Evolutionary conservation across 2,113 vertebrate genomes (phyloP), one percentile per base, ranked within the genome.

Genomic region (Toxotes chatareus): DNA sequence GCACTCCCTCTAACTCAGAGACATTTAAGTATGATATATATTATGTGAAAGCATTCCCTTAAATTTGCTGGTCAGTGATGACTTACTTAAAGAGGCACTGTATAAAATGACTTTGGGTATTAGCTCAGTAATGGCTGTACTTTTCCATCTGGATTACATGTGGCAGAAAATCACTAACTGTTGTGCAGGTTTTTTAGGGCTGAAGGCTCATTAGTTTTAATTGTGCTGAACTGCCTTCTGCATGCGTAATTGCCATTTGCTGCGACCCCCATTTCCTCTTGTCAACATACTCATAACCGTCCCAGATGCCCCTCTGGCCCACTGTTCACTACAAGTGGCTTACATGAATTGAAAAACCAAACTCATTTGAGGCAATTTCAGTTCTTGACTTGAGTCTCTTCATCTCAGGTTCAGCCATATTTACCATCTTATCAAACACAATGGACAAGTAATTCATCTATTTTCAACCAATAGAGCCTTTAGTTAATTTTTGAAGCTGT

Each of bases 191-290:
- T 87, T 92, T 87, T 91, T 86, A 83, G 77, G 84, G 81, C 85
- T 86, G 87, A 89, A 88, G 92, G 85, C 92, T 94, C 93, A 91
- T 93, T 95, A 91, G 88, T 92, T 94, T 93, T 95, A 91, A 94
- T 92, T 85, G 85, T 88, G 81, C 86, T 61, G 62, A 91, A 91
- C 89, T 89, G 76, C 84, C 88, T 86, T 86, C 84, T 92, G 90
- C 85, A 85, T 85, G 86, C 84, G 42, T 92, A 91, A 93, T 92
- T 92, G 87, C 87, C 88, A 76, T 88, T 92, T 16, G 63, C 84
- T 88, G 79, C 90, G 90, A 93, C 91, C 93, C 91, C 86, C 90
- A 89, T 86, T 90, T 93, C 93, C 86, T 90, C 87, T 88, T 89
- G 90, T 88, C 87, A 92, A 89, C 92, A 92, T 75, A 86, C 85